These are phyloP conservation scores for Chironomus striatipennis DNA, from an alignment of 1,140 invertebrate species.

Conservation along the genomic window DNA sequence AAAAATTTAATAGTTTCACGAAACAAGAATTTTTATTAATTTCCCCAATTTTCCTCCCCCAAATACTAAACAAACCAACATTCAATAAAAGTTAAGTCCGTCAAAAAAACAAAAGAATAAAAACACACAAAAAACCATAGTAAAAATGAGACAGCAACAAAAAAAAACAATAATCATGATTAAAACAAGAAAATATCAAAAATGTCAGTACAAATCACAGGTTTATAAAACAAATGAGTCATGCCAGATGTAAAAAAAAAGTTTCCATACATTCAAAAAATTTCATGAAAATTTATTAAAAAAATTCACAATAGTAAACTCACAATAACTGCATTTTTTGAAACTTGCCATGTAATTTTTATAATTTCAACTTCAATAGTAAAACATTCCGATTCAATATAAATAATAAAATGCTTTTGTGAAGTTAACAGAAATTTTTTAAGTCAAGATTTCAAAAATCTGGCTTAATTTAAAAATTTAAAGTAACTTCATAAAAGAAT, in stretches of 20 bases:
- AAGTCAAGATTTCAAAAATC: too few relatives aligned
- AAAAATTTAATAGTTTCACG: too few relatives aligned
- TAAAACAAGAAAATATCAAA: background rate
- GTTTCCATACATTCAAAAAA: background rate
- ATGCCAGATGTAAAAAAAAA: background rate
- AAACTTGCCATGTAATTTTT: slow-evolving; percentile 15
- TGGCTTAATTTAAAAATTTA: too few relatives aligned
- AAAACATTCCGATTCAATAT: background rate
- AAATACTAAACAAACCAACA: background rate
- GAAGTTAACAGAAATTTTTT: too few relatives aligned
- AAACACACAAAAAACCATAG: background rate
- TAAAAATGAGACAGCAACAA: background rate
- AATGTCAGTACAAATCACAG: slow-evolving; percentile 20
- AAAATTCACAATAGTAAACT: background rate
- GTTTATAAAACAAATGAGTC: background rate
- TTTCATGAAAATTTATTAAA: background rate
- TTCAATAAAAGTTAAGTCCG: background rate
- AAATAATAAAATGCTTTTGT: too few relatives aligned
- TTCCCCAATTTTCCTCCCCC: too few relatives aligned
- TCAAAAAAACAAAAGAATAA: too few relatives aligned
- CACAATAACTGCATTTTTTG: slow-evolving; percentile 16
- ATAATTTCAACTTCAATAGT: background rate
- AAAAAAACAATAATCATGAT: background rate
- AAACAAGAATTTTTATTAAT: too few relatives aligned
- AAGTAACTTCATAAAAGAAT: too few relatives aligned